phyloP scores from a whole-genome alignment of 2,113 vertebrate species.

The Agelaius tricolor region DNA sequence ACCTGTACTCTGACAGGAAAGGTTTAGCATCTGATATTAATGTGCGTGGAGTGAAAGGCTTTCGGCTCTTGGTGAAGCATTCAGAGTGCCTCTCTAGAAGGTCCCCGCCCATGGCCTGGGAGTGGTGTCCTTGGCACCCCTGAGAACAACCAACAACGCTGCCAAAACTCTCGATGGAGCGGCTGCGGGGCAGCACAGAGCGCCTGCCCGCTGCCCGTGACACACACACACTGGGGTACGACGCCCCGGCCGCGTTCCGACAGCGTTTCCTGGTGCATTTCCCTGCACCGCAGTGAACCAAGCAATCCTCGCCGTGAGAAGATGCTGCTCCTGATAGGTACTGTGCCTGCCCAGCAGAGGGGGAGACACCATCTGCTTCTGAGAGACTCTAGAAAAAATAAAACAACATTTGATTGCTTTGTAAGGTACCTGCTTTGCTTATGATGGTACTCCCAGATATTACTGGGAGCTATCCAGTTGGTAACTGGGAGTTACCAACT shows the following conservation, averaged over 20 bases:
- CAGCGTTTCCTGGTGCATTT: background rate
- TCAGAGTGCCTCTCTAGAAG: constrained; percentile 86
- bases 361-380: background rate
- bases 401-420: background rate
- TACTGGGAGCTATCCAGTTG: background rate
- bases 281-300: background rate
- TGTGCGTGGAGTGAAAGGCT: constrained; percentile 90
- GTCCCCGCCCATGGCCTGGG: constrained; percentile 82
- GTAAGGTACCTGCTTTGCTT: background rate
- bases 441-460: background rate
- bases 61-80: constrained; percentile 78
- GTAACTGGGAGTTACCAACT: background rate
- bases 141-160: background rate
- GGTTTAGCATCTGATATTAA: constrained; percentile 87
- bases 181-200: background rate
- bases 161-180: background rate
- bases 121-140: constrained; percentile 69
- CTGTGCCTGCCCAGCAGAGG: background rate
- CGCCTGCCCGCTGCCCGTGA: background rate
- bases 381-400: constrained; percentile 42
- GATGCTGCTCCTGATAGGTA: background rate
- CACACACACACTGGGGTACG: background rate
- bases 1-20: constrained; percentile 85
- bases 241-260: background rate
- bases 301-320: background rate